Conservation (phyloP, 2,888 invertebrate genomes). For the Napeogenes sylphis region DNA sequence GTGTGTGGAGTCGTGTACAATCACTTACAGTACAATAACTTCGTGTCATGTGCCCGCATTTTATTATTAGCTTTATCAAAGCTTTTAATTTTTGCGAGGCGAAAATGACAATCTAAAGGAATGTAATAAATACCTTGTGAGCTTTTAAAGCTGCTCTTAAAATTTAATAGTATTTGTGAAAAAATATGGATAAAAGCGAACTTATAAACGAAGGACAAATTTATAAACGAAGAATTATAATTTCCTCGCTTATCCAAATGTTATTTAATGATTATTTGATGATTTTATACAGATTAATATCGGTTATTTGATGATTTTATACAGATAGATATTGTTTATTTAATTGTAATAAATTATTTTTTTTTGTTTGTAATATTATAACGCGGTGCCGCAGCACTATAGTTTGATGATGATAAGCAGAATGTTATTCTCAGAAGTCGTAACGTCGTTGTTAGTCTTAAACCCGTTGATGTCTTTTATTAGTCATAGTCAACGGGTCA, state of each 20-base stretch:
- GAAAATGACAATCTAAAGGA: background rate
- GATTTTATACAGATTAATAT: too few relatives aligned
- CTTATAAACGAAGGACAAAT: too few relatives aligned
- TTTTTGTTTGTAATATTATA: constrained; percentile 10
- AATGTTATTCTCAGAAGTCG: constrained; percentile 28
- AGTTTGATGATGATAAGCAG: constrained; percentile 25
- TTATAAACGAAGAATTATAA: too few relatives aligned
- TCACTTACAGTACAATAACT: constrained; percentile 56
- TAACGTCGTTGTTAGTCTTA: constrained; percentile 18
- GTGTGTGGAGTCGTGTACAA: constrained; percentile 27
- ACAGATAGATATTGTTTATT: too few relatives aligned
- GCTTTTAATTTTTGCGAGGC: constrained; percentile 26
- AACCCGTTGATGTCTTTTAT: constrained; percentile 28
- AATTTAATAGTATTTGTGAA: too few relatives aligned
- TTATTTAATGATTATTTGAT: too few relatives aligned
- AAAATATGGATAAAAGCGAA: too few relatives aligned
- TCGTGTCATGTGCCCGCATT: constrained; percentile 40
- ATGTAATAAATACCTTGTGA: too few relatives aligned
- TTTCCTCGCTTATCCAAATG: too few relatives aligned
- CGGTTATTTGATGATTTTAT: too few relatives aligned
- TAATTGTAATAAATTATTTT: background rate
- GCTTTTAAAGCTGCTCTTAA: too few relatives aligned
- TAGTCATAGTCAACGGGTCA: constrained; percentile 24
- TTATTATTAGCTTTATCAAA: constrained; percentile 42
- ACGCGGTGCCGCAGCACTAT: constrained; percentile 8